Evolutionary conservation across 2,888 invertebrate genomes (phyloP), one percentile per base, ranked within the genome.

Genomic region (Catocala nupta): DNA sequence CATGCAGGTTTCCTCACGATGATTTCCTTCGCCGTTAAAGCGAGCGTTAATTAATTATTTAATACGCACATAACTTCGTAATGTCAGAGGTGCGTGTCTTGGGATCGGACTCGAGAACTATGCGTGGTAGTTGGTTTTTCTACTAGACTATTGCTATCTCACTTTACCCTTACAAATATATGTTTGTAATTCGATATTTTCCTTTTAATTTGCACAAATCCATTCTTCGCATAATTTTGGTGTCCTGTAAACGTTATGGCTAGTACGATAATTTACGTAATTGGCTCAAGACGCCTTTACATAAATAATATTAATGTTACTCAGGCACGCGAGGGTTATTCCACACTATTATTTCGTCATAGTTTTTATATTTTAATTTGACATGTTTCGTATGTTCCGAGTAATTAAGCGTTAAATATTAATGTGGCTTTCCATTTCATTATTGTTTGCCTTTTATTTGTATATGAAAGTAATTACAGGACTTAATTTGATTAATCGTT

Each of bases 251-350:
- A 25, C 45, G 25, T 71, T 59, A 68, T 13, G 16, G 51, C 16
- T 59, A 58, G 39, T 51, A 25, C 42, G 62, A 62, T 66, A 57
- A 67, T 65, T 56, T 39, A 51, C 52, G 58, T 70, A 75, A 75
- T 75, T 75, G 56, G 36, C 53, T 61, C 47, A 13, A 61, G 45
- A 47, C 34, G 53, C 54, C 39, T 68, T 49, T 60, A 55, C 13
- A 56, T 50, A 59, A 65, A 71, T 65, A 60, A 62, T 54, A 67
- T 51, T 58, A 57, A 75, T 73, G 59, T 39, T 16, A 47, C 45
- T 6, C 1, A 4, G 56, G 43, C 73, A 75, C 68, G 73, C 77
- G 33, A 76, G 42, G 16, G 16, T 47, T 49, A 48, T 52, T 39
- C 13, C 36, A 53, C 52, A 51, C 10, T 62, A 42, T 65, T 59